Base-by-base conservation (phyloP, 2,888 invertebrate species). In the Isoperla grammatica region DNA sequence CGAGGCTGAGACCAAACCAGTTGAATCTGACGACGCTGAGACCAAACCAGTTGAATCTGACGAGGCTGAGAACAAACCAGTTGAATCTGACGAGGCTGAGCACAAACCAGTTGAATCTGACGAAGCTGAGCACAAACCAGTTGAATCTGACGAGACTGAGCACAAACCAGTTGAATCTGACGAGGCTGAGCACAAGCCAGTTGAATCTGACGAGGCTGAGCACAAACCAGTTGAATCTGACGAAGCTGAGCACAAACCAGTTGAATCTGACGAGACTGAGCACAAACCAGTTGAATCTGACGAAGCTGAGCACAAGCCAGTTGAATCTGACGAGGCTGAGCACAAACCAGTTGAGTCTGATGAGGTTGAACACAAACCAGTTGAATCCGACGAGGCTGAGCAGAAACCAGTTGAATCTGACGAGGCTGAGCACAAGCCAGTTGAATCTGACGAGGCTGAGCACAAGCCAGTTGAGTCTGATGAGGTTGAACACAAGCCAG, bases 181-280 rank as follows among this genome's bases (percentile, higher is more conserved):
- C n/a, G n/a, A n/a, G n/a, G n/a, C n/a, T n/a, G n/a, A n/a, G n/a
- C n/a, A n/a, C n/a, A n/a, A n/a, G n/a, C n/a, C n/a, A n/a, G n/a
- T n/a, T n/a, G n/a, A n/a, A n/a, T n/a, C n/a, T n/a, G n/a, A n/a
- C n/a, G n/a, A n/a, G n/a, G 56, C 59, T 46, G 4, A 55, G 20
- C 15, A 64, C 23, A 61, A 59, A 58, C 50, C 64, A 53, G 2
- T 57, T 29, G 58, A 59, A 56, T 49, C 39, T 40, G 45, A 29
- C 11, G 58, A 50, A n/a, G 45, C 35, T 22, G 58, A 50, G 42
- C 63, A 62, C 13, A 53, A n/a, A n/a, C 29, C 29, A 29, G 8
- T 57, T 40, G 35, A 19, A 46, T 15, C n/a, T 17, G 13, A 23
- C 35, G 48, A 43, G 5, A 43, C n/a, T 12, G 35, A 22, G 45